Base-by-base conservation (phyloP, 2,888 invertebrate genomes). In the Allolobophora icterica region DNA sequence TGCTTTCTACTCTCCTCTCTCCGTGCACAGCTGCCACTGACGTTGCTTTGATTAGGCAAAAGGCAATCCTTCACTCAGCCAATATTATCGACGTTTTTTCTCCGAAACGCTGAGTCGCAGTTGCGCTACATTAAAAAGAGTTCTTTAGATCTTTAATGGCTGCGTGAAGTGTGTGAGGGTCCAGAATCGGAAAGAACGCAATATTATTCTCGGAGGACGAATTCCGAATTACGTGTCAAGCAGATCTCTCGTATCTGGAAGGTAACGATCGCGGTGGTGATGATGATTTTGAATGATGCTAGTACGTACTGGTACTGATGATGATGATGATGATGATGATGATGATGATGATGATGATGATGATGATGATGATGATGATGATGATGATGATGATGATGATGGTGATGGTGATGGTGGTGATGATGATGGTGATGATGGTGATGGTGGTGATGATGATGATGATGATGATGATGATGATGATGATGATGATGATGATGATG, bases 361-460 rank as follows among this genome's bases (percentile, higher is more conserved):
- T 38, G 30, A n/a, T 90, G 35, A 90, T 90, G 24, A 38, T 30
- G 33, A 89, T 90, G 30, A 34, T 89, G 30, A 90, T 90, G 38
- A 84, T 35, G 4, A 52, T 52, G 52, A 24, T 24, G 1, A 52
- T 42, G 42, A 33, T 89, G 30, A 45, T 90, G n/a, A 90, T 52
- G 3, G 21, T 52, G 52, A 52, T 52, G 15, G 21, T 24, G 1
- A 52, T 52, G 52, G n/a, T 71, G 8, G 24, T 24, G 4, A 52
- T 52, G 4, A 52, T 52, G 24, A 52, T 52, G 4, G 24, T 52
- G 24, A 52, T 52, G 6, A 52, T 52, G 2, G 8, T 52, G 24
- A 24, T 52, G 24, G 8, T 52, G 0, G 8, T 52, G 24, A 52
- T 52, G 4, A 52, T 52, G 24, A 52, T 52, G 4, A 52, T 52